Base-by-base conservation (phyloP, 1,140 invertebrate species). In the Trichonephila inaurata region DNA sequence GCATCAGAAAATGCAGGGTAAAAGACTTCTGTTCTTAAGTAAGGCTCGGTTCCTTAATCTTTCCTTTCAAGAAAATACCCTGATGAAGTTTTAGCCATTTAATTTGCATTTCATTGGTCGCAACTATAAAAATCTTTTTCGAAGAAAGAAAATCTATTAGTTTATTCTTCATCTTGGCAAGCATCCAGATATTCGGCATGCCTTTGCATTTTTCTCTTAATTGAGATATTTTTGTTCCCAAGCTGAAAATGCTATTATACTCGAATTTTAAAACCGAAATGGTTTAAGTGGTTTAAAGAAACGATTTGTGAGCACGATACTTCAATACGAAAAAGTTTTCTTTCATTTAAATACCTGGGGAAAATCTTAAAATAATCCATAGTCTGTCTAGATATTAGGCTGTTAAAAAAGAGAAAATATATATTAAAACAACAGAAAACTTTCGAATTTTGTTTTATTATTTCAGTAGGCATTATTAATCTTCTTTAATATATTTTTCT, bases 51-150 rank as follows among this genome's bases (percentile, higher is more conserved):
- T 61, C 90, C 81, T 82, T 83, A 91, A 83, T 83, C 81, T 91
- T 91, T 86, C 51, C 62, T 86, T 72, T 69, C 14, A 69, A 64
- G 91, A 85, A 92, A 89, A 72, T 86, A 92, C 66, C 91, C 21
- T 92, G 91, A 92, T 92, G 82, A 92, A 92, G 82, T 92, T 86
- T 92, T 44, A 61, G 62, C 69, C 91, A 92, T 92, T 85, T 92
- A 92, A 92, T 92, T 92, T 92, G 91, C 91, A 86, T 92, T 92
- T 92, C 82, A 92, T 92, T 86, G 91, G 91, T 81, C 61, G 44
- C 28, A 86, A 92, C 81, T 86, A 86, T 86, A 86, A 92, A 92
- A 92, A 86, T 92, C 69, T 66, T 86, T 86, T 69, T 19, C 21
- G 33, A 81, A 83, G 61, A 91, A 92, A 92, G 62, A 72, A 92